A percentile compares a stretch with the other conserved stretches of the same genome.
Conservation (phyloP, 2,113 vertebrate species). For the Neogale vison region DNA sequence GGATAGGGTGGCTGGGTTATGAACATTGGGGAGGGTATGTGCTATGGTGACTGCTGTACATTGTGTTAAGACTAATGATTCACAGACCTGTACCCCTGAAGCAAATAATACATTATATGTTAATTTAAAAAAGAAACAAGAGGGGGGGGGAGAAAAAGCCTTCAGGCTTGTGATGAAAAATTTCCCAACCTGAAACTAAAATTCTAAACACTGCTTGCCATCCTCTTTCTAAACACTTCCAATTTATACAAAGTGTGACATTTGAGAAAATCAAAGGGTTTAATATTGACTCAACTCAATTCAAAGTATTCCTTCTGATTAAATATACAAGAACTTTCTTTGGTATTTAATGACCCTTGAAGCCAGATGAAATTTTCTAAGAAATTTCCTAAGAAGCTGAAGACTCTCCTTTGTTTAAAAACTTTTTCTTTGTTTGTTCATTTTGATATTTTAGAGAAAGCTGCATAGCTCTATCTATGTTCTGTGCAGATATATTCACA, state of each 20-base stretch:
- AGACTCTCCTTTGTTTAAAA: neutral
- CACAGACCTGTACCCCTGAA: too few species aligned
- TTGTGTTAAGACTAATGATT: too few species aligned
- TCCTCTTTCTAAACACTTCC: slow-evolving; percentile 19
- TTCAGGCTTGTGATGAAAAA: neutral
- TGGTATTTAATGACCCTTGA: slow-evolving; percentile 50
- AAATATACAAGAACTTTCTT: slow-evolving; percentile 33
- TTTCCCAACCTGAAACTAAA: neutral
- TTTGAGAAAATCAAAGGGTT: slow-evolving; percentile 63
- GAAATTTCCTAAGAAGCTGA: neutral
- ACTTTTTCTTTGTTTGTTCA: neutral
- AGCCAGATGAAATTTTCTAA: neutral
- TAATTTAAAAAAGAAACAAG: too few species aligned
- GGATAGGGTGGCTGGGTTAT: too few species aligned
- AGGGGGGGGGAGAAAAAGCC: neutral
- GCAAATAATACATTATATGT: too few species aligned
- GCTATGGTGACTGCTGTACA: too few species aligned
- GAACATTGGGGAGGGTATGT: too few species aligned
- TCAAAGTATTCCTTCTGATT: slow-evolving; percentile 39
- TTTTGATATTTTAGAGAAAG: neutral
- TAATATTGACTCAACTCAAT: slow-evolving; percentile 54
- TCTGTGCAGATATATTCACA: neutral
- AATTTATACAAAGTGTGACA: slow-evolving; percentile 57
- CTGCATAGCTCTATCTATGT: neutral
- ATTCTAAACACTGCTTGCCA: neutral